Percentiles rank a stretch among this genome's conserved stretches.
Evolutionary conservation across 37 sponge, comb jelly and placozoan species (phyloP).

Genomic region (Aplysina aerophoba): DNA sequence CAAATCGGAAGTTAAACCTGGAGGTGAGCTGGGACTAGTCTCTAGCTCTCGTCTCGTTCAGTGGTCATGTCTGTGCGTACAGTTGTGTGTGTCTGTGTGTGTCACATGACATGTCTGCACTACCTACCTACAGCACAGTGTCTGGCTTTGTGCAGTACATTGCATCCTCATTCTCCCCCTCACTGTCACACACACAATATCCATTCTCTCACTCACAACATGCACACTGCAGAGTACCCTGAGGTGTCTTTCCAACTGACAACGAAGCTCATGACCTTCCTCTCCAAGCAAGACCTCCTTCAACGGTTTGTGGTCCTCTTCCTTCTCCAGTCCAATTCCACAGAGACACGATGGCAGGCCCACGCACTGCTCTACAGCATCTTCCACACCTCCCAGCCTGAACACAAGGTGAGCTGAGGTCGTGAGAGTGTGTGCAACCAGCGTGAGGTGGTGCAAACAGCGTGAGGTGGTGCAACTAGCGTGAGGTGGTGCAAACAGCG

Average conservation of each 20-base stretch:
- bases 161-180: too few relatives aligned
- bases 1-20: neutral
- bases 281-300: conserved; percentile 39
- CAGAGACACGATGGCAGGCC: conserved; percentile 75
- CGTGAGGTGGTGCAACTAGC: neutral
- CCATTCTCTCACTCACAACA: too few relatives aligned
- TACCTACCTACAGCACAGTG: too few relatives aligned
- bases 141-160: too few relatives aligned
- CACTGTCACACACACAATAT: too few relatives aligned
- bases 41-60: too few relatives aligned
- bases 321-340: conserved; percentile 79
- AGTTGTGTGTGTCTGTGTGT: too few relatives aligned
- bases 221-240: neutral
- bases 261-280: neutral
- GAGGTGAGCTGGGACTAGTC: too few relatives aligned
- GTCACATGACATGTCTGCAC: too few relatives aligned
- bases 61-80: too few relatives aligned
- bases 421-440: neutral
- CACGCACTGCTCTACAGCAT: conserved; percentile 65
- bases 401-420: conserved; percentile 11
- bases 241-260: neutral
- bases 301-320: conserved; percentile 51
- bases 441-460: too few relatives aligned
- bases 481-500: too few relatives aligned
- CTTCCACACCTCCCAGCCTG: conserved; percentile 34